Evolutionary conservation across 2,888 invertebrate species (phyloP).

Genomic region (Dicroscelio sp.): DNA sequence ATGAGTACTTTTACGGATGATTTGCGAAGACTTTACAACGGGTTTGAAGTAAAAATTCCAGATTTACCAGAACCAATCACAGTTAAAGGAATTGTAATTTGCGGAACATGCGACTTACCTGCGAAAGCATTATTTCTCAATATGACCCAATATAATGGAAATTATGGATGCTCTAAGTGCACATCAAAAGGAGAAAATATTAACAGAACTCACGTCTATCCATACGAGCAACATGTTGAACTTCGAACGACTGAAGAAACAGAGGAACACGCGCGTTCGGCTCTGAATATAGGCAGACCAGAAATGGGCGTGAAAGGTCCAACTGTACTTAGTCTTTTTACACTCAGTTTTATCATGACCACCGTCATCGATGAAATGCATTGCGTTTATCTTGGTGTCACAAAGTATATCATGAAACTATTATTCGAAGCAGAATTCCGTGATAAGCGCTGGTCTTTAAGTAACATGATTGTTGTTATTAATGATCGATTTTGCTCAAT

Average conservation of each 20-base stretch:
- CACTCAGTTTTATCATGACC: slow-evolving; percentile 65
- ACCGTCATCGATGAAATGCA: slow-evolving; percentile 78
- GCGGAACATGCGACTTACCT: slow-evolving; percentile 61
- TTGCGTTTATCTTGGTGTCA: slow-evolving; percentile 74
- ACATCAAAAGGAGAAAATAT: not conserved
- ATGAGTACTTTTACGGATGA: slow-evolving; percentile 17
- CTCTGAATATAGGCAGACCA: not conserved
- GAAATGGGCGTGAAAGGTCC: slow-evolving; percentile 72
- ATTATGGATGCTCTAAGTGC: slow-evolving; percentile 42
- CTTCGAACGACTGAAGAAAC: slow-evolving; percentile 46
- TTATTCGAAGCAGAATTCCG: slow-evolving; percentile 58
- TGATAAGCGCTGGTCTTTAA: not conserved
- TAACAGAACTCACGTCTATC: slow-evolving; percentile 20
- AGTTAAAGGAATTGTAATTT: slow-evolving; percentile 15
- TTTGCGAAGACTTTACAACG: slow-evolving; percentile 30
- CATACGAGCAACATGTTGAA: slow-evolving; percentile 12
- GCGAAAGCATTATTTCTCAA: slow-evolving; percentile 66
- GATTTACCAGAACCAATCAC: not conserved
- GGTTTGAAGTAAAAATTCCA: slow-evolving; percentile 14
- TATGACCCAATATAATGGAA: slow-evolving; percentile 44
- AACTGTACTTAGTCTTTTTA: slow-evolving; percentile 46
- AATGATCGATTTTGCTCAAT: not conserved
- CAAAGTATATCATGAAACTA: slow-evolving; percentile 63
- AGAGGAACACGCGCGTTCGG: not conserved
- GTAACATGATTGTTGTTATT: not conserved